Conservation (phyloP, 30 jellyfish, hydroid and myxozoan genomes). For the Pelagia noctiluca region DNA sequence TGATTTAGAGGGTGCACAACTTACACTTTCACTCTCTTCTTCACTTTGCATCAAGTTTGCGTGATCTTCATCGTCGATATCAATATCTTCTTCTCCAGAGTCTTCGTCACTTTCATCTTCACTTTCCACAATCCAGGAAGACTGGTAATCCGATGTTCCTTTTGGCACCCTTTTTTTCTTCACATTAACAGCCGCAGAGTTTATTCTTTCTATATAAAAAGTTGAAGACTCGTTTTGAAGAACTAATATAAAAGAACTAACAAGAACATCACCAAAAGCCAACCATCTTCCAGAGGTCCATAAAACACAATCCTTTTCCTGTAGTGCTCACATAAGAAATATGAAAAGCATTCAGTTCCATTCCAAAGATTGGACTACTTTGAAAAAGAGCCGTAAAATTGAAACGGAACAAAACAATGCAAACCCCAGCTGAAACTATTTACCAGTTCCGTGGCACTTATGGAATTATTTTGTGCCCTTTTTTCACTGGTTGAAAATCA, state of each 20-base stretch:
- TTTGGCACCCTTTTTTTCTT: conserved; percentile 65
- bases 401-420: no score
- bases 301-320: background rate
- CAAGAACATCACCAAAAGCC: no score
- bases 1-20: no score
- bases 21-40: conserved; percentile 37
- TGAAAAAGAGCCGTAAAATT: no score
- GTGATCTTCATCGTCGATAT: conserved; percentile 26
- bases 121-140: conserved; percentile 90
- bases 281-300: background rate
- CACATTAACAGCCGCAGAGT: background rate
- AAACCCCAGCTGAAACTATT: no score
- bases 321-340: background rate
- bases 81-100: conserved; percentile 57
- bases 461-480: no score
- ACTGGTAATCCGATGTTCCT: conserved; percentile 96
- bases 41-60: conserved; percentile 32
- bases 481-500: no score
- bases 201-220: background rate
- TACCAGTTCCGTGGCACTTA: no score
- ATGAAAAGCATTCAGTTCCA: no score
- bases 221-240: no score
- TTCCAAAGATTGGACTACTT: no score
- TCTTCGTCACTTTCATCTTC: conserved; percentile 70
- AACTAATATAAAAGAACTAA: no score